Evolutionary conservation across 2,888 invertebrate genomes (phyloP).

Genomic region (Anorthoa munda): DNA sequence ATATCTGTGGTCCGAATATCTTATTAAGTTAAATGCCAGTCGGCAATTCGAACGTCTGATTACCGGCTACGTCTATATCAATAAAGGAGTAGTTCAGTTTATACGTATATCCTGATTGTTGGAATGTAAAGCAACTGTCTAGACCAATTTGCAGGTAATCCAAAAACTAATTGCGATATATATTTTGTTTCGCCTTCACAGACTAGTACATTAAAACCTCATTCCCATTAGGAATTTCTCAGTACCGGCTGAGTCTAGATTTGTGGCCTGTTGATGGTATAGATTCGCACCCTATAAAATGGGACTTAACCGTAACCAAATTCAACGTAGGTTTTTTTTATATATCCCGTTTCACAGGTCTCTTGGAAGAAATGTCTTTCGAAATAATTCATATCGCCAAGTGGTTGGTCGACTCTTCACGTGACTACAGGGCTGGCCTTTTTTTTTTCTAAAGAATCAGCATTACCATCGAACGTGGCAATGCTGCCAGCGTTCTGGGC

Average conservation of each 20-base stretch:
- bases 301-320: too few relatives aligned
- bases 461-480: too few relatives aligned
- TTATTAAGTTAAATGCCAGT: background rate
- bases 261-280: background rate
- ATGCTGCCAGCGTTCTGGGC: too few relatives aligned
- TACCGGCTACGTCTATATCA: background rate
- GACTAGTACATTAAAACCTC: too few relatives aligned
- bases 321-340: too few relatives aligned
- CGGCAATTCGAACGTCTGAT: background rate
- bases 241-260: background rate
- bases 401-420: too few relatives aligned
- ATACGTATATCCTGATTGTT: background rate
- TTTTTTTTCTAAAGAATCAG: too few relatives aligned
- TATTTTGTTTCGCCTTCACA: too few relatives aligned
- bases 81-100: constrained; percentile 5
- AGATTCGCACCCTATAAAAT: background rate
- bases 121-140: background rate
- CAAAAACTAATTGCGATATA: background rate
- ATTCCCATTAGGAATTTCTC: background rate
- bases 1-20: background rate
- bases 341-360: too few relatives aligned
- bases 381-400: too few relatives aligned
- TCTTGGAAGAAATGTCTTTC: too few relatives aligned
- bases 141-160: constrained; percentile 15
- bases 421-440: too few relatives aligned